These are phyloP conservation scores for Dermolepida albohirtum DNA, from an alignment of 2,888 invertebrate genomes.

Conservation along the genomic window DNA sequence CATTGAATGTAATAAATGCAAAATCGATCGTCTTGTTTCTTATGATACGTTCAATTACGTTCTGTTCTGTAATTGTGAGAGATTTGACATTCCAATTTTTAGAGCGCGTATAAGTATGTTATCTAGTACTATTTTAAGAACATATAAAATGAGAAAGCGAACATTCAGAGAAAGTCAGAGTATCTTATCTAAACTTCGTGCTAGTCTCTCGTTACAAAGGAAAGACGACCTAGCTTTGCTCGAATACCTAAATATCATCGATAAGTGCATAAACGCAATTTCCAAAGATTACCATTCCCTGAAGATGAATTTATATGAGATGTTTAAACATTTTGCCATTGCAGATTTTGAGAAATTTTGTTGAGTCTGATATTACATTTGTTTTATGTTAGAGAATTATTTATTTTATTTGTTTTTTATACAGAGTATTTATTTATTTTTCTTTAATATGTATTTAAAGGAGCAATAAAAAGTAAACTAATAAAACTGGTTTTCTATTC, in stretches of 20 bases:
- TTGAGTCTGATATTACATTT: too few species aligned
- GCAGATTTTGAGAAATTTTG: too few species aligned
- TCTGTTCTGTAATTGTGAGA: slow-evolving; percentile 14
- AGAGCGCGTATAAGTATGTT: not conserved
- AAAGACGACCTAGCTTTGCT: slow-evolving; percentile 5
- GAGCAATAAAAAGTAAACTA: too few species aligned
- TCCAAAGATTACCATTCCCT: slow-evolving; percentile 5
- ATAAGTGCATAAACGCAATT: slow-evolving; percentile 1
- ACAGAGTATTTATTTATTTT: too few species aligned
- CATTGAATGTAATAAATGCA: slow-evolving; percentile 8
- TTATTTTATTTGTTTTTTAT: too few species aligned
- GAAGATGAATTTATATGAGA: slow-evolving; percentile 3
- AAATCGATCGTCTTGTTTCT: not conserved
- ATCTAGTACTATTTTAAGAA: not conserved
- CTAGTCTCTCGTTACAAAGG: not conserved
- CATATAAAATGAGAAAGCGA: not conserved
- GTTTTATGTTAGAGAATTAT: too few species aligned
- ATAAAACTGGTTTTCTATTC: too few species aligned
- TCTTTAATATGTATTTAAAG: too few species aligned
- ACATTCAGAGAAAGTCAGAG: slow-evolving; percentile 5
- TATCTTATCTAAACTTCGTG: slow-evolving; percentile 12
- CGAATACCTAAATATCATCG: not conserved
- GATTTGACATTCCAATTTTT: not conserved
- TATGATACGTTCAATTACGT: not conserved
- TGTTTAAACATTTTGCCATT: not conserved